A percentile compares a stretch with the other conserved stretches of the same genome.
Conservation (phyloP, 2,888 invertebrate genomes). For the Microlaimidae sp. region DNA sequence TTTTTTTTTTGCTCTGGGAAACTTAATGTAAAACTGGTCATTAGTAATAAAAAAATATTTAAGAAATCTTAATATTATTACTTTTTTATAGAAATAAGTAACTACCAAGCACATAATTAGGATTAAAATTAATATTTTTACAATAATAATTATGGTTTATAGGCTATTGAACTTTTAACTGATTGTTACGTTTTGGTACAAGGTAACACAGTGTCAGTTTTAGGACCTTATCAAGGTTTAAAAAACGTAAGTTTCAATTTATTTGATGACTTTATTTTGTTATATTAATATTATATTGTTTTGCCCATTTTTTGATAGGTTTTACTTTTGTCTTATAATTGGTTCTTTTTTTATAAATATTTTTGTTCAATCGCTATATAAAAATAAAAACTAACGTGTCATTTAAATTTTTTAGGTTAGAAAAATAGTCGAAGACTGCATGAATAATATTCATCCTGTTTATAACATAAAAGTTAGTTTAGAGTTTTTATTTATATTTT, state of each 20-base stretch:
- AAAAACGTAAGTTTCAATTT: slow-evolving; percentile 40
- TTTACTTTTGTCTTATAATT: slow-evolving; percentile 2
- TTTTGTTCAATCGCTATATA: background rate
- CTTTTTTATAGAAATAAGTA: no score
- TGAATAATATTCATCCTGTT: slow-evolving; percentile 97
- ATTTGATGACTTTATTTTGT: no score
- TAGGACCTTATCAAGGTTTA: slow-evolving; percentile 82
- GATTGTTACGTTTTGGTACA: slow-evolving; percentile 87
- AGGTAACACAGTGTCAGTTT: slow-evolving; percentile 84
- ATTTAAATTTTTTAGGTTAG: slow-evolving; percentile 41
- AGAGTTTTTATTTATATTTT: no score
- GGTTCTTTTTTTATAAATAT: background rate
- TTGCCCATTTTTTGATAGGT: no score
- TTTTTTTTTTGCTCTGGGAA: no score
- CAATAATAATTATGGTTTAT: no score
- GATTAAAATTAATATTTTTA: no score
- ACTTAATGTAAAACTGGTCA: no score
- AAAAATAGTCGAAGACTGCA: slow-evolving; percentile 79
- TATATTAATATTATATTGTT: background rate
- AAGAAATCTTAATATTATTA: no score
- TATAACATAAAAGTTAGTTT: slow-evolving; percentile 58
- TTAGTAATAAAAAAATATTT: no score
- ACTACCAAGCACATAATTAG: no score
- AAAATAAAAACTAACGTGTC: no score
- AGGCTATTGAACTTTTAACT: slow-evolving; percentile 75